phyloP scores from a whole-genome alignment of 2,113 vertebrate species.

The Forbesichthys agassizii region DNA sequence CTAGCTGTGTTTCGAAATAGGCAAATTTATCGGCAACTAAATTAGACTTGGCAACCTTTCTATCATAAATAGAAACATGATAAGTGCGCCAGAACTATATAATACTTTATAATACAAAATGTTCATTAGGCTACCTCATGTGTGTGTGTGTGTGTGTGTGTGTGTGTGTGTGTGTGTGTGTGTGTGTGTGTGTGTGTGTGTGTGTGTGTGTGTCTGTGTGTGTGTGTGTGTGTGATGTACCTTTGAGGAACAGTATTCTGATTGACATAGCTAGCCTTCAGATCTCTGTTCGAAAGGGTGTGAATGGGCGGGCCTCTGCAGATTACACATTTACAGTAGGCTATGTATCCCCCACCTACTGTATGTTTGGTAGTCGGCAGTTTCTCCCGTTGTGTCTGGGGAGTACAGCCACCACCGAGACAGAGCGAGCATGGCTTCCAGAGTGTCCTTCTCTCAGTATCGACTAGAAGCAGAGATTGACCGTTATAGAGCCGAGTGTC shows the following conservation, averaged over 20 bases:
- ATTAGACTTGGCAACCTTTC: too few species aligned
- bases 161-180: too few species aligned
- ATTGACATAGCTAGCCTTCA: background rate
- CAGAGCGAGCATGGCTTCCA: constrained; percentile 70
- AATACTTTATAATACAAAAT: too few species aligned
- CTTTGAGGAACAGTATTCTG: background rate
- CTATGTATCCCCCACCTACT: constrained; percentile 31
- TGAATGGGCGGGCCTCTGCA: background rate
- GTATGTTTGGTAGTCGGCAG: constrained; percentile 61
- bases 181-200: too few species aligned
- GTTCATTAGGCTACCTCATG: too few species aligned
- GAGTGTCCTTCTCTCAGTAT: constrained; percentile 75
- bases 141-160: background rate
- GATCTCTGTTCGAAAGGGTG: background rate
- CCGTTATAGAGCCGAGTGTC: constrained; percentile 76
- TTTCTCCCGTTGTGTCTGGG: constrained; percentile 73
- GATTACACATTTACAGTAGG: constrained; percentile 27
- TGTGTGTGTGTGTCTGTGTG: background rate
- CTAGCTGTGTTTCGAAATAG: too few species aligned
- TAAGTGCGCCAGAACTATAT: too few species aligned
- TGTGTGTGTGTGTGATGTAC: background rate
- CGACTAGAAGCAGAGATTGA: constrained; percentile 78
- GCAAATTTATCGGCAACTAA: too few species aligned
- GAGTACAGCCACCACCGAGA: constrained; percentile 71
- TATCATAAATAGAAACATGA: too few species aligned